Evolutionary conservation across 2,888 invertebrate species (phyloP).

Genomic region (Diarsia rubi): DNA sequence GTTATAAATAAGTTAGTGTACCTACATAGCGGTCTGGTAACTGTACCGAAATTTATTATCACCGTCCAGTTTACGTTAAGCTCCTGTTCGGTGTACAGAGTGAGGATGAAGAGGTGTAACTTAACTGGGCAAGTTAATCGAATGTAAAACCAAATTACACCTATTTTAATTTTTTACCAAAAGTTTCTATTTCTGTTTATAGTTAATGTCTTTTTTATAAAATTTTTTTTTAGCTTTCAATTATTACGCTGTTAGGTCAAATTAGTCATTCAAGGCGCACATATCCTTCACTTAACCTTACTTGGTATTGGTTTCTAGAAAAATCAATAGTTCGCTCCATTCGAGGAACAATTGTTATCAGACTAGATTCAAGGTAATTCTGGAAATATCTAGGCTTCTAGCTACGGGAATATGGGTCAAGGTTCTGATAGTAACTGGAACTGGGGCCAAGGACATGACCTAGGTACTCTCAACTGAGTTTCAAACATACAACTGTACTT

Average conservation of each 20-base stretch:
- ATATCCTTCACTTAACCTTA: slow-evolving; percentile 35
- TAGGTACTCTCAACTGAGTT: background rate
- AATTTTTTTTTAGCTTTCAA: slow-evolving; percentile 6
- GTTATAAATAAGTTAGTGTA: slow-evolving; percentile 56
- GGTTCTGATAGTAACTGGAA: background rate
- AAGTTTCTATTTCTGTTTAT: slow-evolving; percentile 24
- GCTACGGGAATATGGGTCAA: slow-evolving; percentile 31
- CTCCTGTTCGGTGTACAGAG: background rate
- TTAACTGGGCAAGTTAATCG: slow-evolving; percentile 10
- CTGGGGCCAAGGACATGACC: slow-evolving; percentile 3
- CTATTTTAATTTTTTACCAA: slow-evolving; percentile 15
- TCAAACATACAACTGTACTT: no score
- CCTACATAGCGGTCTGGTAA: slow-evolving; percentile 47
- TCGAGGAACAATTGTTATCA: background rate
- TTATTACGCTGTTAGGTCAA: background rate
- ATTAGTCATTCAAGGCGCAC: slow-evolving; percentile 12
- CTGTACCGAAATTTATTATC: slow-evolving; percentile 41
- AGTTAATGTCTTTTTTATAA: background rate
- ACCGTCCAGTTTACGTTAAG: slow-evolving; percentile 3
- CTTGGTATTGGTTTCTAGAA: slow-evolving; percentile 10
- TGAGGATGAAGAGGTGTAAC: background rate
- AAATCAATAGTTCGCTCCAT: background rate
- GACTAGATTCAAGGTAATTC: slow-evolving; percentile 27
- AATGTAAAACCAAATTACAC: slow-evolving; percentile 40
- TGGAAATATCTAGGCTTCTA: background rate